A percentile compares a stretch with the other conserved stretches of the same genome.
Evolutionary conservation across 2,113 vertebrate genomes (phyloP).

Genomic region (Psophia crepitans): DNA sequence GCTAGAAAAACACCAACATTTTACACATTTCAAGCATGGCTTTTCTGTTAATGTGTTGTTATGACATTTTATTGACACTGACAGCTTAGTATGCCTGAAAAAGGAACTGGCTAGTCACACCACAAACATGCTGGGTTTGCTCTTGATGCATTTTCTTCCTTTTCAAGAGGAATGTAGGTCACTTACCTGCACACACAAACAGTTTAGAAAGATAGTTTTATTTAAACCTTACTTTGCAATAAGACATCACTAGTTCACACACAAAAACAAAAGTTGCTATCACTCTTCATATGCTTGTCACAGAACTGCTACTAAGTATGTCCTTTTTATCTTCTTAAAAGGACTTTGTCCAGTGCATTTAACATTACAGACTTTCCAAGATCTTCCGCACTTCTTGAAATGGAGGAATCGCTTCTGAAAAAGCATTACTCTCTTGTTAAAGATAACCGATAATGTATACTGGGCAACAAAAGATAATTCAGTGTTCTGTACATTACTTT

Average conservation of each 20-base stretch:
- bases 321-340: not conserved
- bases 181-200: not conserved
- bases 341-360: not conserved
- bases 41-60: not conserved
- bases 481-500: not conserved
- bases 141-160: not conserved
- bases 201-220: not conserved
- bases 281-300: not conserved
- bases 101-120: not conserved
- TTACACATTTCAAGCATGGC: not conserved
- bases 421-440: not conserved
- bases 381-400: not conserved
- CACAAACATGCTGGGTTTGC: not conserved
- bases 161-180: not conserved
- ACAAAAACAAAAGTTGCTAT: not conserved
- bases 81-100: accelerated
- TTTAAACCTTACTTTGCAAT: not conserved
- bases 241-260: not conserved
- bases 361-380: not conserved
- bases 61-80: not conserved
- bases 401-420: not conserved
- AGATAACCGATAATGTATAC: not conserved
- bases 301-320: not conserved
- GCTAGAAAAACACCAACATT: not conserved
- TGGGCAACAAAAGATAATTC: not conserved